Percentiles rank a stretch among this genome's conserved stretches.
phyloP scores from a whole-genome alignment of 2,888 invertebrate species.

The Epinotia ramella region DNA sequence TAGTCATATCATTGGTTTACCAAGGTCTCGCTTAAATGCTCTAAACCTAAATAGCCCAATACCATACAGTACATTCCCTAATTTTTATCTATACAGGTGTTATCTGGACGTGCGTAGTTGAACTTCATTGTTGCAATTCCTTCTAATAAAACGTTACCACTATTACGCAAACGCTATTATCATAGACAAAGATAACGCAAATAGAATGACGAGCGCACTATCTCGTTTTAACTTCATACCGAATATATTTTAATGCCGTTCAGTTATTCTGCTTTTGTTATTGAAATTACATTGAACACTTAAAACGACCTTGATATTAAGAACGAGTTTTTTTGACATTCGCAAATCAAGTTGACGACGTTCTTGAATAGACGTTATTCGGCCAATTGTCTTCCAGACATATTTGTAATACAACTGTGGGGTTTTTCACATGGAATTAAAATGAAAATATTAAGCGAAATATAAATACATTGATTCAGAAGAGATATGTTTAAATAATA shows the following conservation, averaged over 20 bases:
- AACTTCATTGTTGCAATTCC: conserved; percentile 35
- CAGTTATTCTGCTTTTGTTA: conserved; percentile 56
- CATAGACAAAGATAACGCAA: conserved; percentile 36
- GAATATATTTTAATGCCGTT: conserved; percentile 19
- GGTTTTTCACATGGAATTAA: no score
- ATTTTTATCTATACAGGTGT: conserved; percentile 8
- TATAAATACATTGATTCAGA: no score
- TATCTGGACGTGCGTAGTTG: conserved; percentile 23
- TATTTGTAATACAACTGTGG: background rate
- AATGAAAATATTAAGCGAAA: no score
- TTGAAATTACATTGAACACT: conserved; percentile 65
- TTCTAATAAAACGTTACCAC: conserved; percentile 36
- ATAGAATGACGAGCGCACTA: conserved; percentile 29
- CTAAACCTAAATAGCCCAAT: no score
- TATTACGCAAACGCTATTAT: conserved; percentile 38
- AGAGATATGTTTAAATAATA: no score
- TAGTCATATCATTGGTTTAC: no score
- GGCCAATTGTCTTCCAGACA: conserved; percentile 9
- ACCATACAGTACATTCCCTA: background rate
- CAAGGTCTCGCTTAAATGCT: no score
- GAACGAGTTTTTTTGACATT: conserved; percentile 75
- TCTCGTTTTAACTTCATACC: conserved; percentile 9
- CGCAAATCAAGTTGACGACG: conserved; percentile 64
- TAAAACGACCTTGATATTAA: conserved; percentile 71
- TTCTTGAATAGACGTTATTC: conserved; percentile 10